These are phyloP conservation scores for Choristoneura fumiferana DNA, from an alignment of 1,140 invertebrate species.

Conservation along the genomic window DNA sequence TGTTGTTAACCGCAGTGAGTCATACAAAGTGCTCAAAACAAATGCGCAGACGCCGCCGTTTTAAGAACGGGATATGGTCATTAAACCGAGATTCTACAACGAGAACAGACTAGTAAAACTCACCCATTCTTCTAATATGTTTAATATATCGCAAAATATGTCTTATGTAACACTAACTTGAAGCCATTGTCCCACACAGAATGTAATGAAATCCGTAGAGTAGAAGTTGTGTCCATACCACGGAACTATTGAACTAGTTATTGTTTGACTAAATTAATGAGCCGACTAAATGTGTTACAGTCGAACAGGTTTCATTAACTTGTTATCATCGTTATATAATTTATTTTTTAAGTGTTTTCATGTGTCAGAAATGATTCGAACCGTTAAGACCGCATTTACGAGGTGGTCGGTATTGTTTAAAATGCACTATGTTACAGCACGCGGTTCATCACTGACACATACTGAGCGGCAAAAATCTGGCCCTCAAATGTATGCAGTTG, in stretches of 20 bases:
- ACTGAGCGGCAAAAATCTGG: too few relatives aligned
- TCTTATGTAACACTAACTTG: neutral
- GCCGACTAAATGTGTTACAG: slow-evolving; percentile 12
- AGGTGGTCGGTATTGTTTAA: slow-evolving; percentile 4
- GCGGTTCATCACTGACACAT: too few relatives aligned
- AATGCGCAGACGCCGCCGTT: slow-evolving; percentile 57
- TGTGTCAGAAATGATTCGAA: slow-evolving; percentile 1
- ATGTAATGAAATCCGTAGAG: neutral
- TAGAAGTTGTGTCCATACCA: slow-evolving; percentile 25
- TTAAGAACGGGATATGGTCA: slow-evolving; percentile 65
- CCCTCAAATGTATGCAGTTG: too few relatives aligned
- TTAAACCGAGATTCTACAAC: slow-evolving; percentile 69
- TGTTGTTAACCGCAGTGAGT: slow-evolving; percentile 64
- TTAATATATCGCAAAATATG: neutral
- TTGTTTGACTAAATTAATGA: slow-evolving; percentile 21
- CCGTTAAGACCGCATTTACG: neutral
- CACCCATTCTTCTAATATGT: neutral
- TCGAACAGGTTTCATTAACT: slow-evolving; percentile 22
- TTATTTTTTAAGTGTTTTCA: neutral
- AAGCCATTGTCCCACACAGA: slow-evolving; percentile 20
- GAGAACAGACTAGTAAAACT: neutral
- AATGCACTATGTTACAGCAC: neutral
- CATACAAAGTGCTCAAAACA: slow-evolving; percentile 58
- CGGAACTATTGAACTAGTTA: slow-evolving; percentile 30
- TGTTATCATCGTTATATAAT: slow-evolving; percentile 18